These are phyloP conservation scores for Macrochelys suwanniensis DNA, from an alignment of 2,797 vertebrate species.

Conservation along the genomic window DNA sequence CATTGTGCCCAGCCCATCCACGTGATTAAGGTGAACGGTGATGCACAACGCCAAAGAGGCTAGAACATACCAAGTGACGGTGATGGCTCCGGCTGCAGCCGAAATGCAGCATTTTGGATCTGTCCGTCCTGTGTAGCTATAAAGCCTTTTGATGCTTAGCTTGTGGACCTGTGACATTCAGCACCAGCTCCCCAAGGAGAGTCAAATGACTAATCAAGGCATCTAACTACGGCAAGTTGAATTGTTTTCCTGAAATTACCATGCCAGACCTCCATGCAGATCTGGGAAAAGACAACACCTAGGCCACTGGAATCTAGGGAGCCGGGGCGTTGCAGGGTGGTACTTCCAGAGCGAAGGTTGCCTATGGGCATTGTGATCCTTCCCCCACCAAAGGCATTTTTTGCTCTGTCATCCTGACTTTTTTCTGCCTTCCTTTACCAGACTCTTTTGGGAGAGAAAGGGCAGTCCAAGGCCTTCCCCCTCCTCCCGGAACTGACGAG, in stretches of 20 bases:
- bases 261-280: not conserved
- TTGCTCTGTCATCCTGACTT: constrained; percentile 77
- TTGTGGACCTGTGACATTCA: not conserved
- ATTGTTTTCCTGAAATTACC: too few species aligned
- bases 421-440: constrained; percentile 51
- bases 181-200: not conserved
- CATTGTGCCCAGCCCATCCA: not conserved
- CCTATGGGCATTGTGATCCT: not conserved
- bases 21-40: not conserved
- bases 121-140: not conserved
- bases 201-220: not conserved
- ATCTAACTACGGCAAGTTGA: rapidly evolving
- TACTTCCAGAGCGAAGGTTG: not conserved
- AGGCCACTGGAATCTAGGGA: not conserved
- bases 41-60: not conserved
- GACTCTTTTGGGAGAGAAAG: constrained; percentile 7
- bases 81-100: not conserved
- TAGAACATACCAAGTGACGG: not conserved
- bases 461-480: not conserved
- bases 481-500: not conserved
- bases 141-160: not conserved
- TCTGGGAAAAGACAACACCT: rapidly evolving
- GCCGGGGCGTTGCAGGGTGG: not conserved
- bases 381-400: constrained; percentile 55
- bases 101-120: not conserved